Percentiles rank a stretch among this genome's conserved stretches.
These are phyloP conservation scores for Polydrusus tereticollis DNA, from an alignment of 2,888 invertebrate species.

Conservation along the genomic window DNA sequence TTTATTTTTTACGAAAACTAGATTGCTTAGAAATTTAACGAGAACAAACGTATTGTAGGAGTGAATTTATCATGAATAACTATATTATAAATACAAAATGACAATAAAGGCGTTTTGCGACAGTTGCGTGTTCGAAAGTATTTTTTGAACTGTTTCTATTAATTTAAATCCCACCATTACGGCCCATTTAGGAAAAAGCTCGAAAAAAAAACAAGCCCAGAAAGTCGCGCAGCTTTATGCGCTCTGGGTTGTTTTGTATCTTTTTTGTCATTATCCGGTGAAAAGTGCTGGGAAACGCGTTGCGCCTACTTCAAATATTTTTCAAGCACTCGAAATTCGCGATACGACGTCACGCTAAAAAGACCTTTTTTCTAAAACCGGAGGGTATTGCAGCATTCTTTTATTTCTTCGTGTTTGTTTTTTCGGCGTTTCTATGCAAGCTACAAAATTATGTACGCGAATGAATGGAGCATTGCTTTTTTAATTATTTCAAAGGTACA, in stretches of 20 bases:
- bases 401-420: background rate
- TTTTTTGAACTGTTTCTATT: too few species aligned
- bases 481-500: too few species aligned
- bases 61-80: too few species aligned
- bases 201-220: constrained; percentile 39
- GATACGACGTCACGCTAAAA: constrained; percentile 58
- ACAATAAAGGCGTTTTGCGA: too few species aligned
- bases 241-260: constrained; percentile 45
- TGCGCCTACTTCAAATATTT: constrained; percentile 61
- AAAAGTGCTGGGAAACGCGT: constrained; percentile 49
- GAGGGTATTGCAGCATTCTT: constrained; percentile 11
- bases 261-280: constrained; percentile 49
- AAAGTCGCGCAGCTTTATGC: constrained; percentile 26
- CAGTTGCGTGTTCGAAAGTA: too few species aligned
- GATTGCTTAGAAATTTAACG: too few species aligned
- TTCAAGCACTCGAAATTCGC: constrained; percentile 60
- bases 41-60: too few species aligned
- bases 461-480: too few species aligned
- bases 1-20: too few species aligned
- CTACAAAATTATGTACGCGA: too few species aligned
- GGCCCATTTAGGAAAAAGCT: constrained; percentile 19
- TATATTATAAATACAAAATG: too few species aligned
- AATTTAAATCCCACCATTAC: too few species aligned
- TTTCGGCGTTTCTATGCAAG: constrained; percentile 8
- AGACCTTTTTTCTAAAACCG: constrained; percentile 38